Evolutionary conservation across 1,140 invertebrate genomes (phyloP).

Genomic region (Bombus breviceps): DNA sequence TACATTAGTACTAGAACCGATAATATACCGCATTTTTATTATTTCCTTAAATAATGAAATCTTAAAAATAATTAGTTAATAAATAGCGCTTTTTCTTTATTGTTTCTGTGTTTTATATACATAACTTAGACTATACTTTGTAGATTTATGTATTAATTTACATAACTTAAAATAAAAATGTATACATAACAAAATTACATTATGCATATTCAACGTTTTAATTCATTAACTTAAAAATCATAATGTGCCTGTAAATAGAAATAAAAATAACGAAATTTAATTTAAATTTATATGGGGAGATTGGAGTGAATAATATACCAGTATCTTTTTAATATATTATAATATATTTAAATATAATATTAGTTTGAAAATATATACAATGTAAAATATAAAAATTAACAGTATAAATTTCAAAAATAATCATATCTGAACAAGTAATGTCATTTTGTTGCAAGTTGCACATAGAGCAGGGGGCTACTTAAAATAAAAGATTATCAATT

Average conservation of each 20-base stretch:
- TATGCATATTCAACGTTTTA: not conserved
- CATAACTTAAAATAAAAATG: not conserved
- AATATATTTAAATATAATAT: conserved; percentile 54
- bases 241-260: not conserved
- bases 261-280: not conserved
- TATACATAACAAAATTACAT: not conserved
- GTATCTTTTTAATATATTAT: conserved; percentile 38
- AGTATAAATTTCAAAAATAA: conserved; percentile 38
- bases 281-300: not conserved
- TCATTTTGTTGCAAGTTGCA: conserved; percentile 31
- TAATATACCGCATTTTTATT: not conserved
- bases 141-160: not conserved
- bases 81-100: not conserved
- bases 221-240: not conserved
- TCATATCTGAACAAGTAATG: conserved; percentile 8
- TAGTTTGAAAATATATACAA: conserved; percentile 50
- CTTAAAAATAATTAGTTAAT: not conserved
- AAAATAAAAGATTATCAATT: conserved; percentile 10
- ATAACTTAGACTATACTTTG: not conserved
- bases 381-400: conserved; percentile 35
- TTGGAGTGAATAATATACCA: not conserved
- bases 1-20: not conserved
- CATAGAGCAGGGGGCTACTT: conserved; percentile 28
- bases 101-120: not conserved
- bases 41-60: not conserved